Base-by-base conservation (phyloP, 2,888 invertebrate genomes). In the Heliothis peltigera region DNA sequence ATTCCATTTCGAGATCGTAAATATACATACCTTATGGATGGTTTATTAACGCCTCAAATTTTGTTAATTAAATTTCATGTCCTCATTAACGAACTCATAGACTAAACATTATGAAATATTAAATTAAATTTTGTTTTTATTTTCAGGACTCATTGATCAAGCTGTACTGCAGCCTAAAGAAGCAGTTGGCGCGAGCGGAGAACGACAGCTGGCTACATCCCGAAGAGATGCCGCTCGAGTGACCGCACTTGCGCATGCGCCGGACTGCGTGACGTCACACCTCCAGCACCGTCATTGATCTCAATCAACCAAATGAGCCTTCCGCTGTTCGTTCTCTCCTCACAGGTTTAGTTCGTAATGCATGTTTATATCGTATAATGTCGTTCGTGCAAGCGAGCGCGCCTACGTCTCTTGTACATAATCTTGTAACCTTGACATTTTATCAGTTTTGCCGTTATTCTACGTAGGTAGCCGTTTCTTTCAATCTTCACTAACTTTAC, bases 101-200 rank as follows among this genome's bases (percentile, higher is more conserved):
- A 12, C 10, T 6, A 0, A 19, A 25, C 5, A 19, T n/a, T n/a
- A 15, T 4, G 28, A n/a, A 28, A 25, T 32, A 32, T 52, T 59
- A 59, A 69, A 17, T 18, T 15, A 42, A n/a, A 39, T 12, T 21
- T 7, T 25, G 4, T 17, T 32, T 17, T 4, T 0, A 5, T n/a
- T 1, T 90, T 10, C 92, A 96, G 96, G 96, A 97, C 84, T 96
- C 96, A 60, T 91, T 97, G 79, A 93, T 96, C 80, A 96, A 97
- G 84, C 93, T 97, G 19, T 96, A 96, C 88, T 95, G 95, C 82
- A 96, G 96, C 74, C 90, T 97, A 48, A 96, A 96, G 81, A 95
- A 96, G 74, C 97, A 97, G 84, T 89, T 96, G 77, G 96, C 96
- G 83, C 92, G 89, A 84, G 93, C 87, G 58, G 95, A 90, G 73